A percentile compares a stretch with the other conserved stretches of the same genome.
Conservation (phyloP, 1,140 invertebrate genomes). For the Neodiprion lecontei region DNA sequence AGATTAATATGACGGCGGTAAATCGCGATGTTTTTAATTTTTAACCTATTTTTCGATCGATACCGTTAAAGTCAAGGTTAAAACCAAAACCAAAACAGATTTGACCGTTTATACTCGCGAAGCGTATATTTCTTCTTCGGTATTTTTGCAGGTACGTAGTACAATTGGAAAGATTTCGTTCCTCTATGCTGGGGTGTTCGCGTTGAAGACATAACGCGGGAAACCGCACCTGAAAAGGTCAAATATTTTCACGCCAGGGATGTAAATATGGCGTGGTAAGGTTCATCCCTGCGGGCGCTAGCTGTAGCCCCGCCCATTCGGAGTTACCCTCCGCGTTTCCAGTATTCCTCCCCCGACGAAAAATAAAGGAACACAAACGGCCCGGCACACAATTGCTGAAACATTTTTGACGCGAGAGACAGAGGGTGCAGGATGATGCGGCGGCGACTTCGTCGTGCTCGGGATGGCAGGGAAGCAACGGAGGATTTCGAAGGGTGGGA, state of each 20-base stretch:
- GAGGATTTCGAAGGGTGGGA: slow-evolving; percentile 23
- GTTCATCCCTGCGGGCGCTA: slow-evolving; percentile 53
- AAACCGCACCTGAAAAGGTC: too few species aligned
- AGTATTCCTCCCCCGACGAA: slow-evolving; percentile 51
- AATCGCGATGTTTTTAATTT: too few species aligned
- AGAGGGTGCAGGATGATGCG: slow-evolving; percentile 17
- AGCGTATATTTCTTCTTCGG: too few species aligned
- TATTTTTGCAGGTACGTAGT: neutral
- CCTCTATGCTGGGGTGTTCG: too few species aligned
- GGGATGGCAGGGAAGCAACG: neutral
- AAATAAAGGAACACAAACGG: slow-evolving; percentile 57
- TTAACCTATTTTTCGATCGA: too few species aligned
- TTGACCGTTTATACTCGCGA: too few species aligned
- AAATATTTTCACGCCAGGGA: slow-evolving; percentile 27
- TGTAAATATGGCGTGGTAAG: slow-evolving; percentile 58
- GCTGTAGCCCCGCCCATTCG: slow-evolving; percentile 52
- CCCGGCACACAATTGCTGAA: slow-evolving; percentile 55
- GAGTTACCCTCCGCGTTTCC: slow-evolving; percentile 7
- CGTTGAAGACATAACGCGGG: too few species aligned
- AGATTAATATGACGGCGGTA: too few species aligned
- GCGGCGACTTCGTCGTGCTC: neutral
- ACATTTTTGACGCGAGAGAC: slow-evolving; percentile 51
- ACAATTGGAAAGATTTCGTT: neutral
- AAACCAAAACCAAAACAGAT: too few species aligned
- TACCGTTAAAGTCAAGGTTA: too few species aligned